Evolutionary conservation across 2,113 vertebrate genomes (phyloP), one percentile per base, ranked within the genome.

Genomic region (Capreolus pygargus): DNA sequence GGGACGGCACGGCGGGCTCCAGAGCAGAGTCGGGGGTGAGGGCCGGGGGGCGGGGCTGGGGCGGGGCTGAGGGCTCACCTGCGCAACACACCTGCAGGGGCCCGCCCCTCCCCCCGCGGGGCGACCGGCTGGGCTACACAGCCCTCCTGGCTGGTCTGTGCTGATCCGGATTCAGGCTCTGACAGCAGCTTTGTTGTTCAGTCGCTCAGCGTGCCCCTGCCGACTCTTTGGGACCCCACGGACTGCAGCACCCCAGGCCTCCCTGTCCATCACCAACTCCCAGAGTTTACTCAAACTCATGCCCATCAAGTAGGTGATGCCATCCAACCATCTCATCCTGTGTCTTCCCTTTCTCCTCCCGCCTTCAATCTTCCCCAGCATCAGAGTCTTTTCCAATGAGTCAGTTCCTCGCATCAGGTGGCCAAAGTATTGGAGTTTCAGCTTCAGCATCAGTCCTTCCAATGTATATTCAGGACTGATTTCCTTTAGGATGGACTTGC

Each of bases 51-150:
- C 64, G 61, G 61, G 33, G 61, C 61, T 14, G 7, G 61, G 61
- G 27, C 13, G 21, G 61, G 15, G 61, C 61, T 8, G 61, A 17
- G 61, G 3, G 15, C 60, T 7, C 30, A 1, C 60, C 13, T 15
- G 58, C 13, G 58, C 61, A 7, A 3, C 50, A 1, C 50, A 52
- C 50, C 50, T 52, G 50, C 50, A 5, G 14, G 50, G 64, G 17
- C n/a, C n/a, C n/a, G 64, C 17, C 67, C 67, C n/a, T 23, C 8
- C 17, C 33, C 17, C 2, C 9, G n/a, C 67, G 67, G 67, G n/a
- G n/a, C n/a, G 2, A 11, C 64, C 4, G 9, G n/a, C 17, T 36
- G 1, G 33, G 17, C 33, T 21, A 6, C 33, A 1, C 33, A 1
- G n/a, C 17, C n/a, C n/a, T 70, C 4, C 33, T 2, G n/a, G n/a